A percentile compares a stretch with the other conserved stretches of the same genome.
These are phyloP conservation scores for Erythrolamprus reginae DNA, from an alignment of 2,113 vertebrate genomes.

Conservation along the genomic window DNA sequence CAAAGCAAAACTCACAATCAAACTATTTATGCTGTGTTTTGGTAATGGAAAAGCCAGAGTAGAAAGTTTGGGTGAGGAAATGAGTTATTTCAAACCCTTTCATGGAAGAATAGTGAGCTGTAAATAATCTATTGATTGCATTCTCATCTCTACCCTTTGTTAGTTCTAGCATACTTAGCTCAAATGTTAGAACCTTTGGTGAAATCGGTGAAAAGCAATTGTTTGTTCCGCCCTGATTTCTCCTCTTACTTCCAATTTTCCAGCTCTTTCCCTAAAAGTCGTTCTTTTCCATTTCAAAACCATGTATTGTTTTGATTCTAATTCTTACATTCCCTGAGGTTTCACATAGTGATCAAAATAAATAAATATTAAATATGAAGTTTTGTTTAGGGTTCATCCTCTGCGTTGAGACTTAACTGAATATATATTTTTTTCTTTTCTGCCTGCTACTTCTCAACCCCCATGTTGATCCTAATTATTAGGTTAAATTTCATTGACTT, in stretches of 20 bases:
- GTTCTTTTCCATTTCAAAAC: not conserved
- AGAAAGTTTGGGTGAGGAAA: not conserved
- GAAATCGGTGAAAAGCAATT: not conserved
- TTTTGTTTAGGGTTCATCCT: not conserved
- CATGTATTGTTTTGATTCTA: not conserved
- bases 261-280: not conserved
- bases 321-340: not conserved
- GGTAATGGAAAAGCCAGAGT: not conserved
- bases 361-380: not conserved
- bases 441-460: not conserved
- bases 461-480: not conserved
- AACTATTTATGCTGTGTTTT: not conserved
- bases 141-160: not conserved
- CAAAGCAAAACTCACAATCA: not conserved
- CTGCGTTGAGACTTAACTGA: not conserved
- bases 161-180: not conserved
- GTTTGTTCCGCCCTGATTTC: not conserved
- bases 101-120: not conserved
- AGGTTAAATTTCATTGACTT: not conserved
- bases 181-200: not conserved
- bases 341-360: not conserved
- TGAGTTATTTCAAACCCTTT: not conserved
- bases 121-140: not conserved
- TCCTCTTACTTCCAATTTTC: not conserved
- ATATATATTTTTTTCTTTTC: not conserved